Conservation (phyloP, 1,140 invertebrate genomes). For the Trypoxylus dichotomus region DNA sequence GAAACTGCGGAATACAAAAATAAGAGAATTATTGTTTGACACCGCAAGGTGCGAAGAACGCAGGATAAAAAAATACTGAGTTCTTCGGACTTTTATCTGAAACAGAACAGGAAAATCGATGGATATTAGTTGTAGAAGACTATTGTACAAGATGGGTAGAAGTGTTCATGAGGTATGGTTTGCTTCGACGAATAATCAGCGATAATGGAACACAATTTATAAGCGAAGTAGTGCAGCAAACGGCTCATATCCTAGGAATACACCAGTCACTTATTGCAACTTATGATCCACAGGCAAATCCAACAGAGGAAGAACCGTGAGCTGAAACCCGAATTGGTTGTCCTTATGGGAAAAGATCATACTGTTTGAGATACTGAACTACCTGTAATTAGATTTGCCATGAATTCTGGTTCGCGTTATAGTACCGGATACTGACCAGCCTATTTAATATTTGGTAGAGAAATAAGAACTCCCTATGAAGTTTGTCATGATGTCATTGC, state of each 20-base stretch:
- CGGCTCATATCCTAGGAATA: background rate
- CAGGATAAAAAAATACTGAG: no score
- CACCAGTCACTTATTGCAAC: background rate
- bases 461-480: conserved; percentile 41
- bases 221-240: background rate
- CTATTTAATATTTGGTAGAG: conserved; percentile 45
- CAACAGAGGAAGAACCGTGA: conserved; percentile 52
- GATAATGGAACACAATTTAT: background rate
- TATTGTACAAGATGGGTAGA: background rate
- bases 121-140: conserved; percentile 17
- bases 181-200: background rate
- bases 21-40: no score
- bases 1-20: no score
- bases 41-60: no score
- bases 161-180: background rate
- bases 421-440: conserved; percentile 46
- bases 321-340: conserved; percentile 49
- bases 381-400: conserved; percentile 46
- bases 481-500: conserved; percentile 17
- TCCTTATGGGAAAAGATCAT: conserved; percentile 48
- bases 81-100: background rate
- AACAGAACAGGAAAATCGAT: background rate
- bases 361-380: conserved; percentile 46
- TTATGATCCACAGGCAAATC: conserved; percentile 39
- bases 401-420: conserved; percentile 45